Percentiles rank a stretch among this genome's conserved stretches.
These are phyloP conservation scores for Panopea generosa DNA, from an alignment of 2,888 invertebrate genomes.

Conservation along the genomic window DNA sequence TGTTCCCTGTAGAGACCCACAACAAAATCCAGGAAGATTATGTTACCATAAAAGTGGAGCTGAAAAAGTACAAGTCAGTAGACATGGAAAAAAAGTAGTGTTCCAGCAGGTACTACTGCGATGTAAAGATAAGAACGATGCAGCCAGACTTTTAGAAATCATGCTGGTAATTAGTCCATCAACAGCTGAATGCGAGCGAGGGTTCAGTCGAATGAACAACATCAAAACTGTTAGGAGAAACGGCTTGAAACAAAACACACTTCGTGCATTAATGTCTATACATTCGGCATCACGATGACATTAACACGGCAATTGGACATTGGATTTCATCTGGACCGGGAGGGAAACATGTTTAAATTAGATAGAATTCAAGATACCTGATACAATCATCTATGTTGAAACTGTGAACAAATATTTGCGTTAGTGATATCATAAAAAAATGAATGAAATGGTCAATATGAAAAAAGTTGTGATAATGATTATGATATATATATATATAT, in stretches of 20 bases:
- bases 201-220: constrained; percentile 8
- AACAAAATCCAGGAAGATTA: not conserved
- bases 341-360: no score
- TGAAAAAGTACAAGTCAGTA: not conserved
- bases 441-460: no score
- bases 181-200: constrained; percentile 9
- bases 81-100: not conserved
- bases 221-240: constrained; percentile 5
- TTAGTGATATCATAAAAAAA: no score
- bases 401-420: no score
- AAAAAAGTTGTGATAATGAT: no score
- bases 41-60: not conserved
- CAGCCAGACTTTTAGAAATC: not conserved
- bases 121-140: not conserved
- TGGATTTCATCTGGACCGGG: not conserved
- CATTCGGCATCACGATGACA: not conserved
- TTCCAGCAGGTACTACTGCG: not conserved
- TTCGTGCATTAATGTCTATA: not conserved
- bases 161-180: constrained; percentile 9
- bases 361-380: no score
- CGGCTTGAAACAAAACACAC: constrained; percentile 4
- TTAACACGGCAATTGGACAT: constrained; percentile 1
- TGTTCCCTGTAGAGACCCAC: not conserved
- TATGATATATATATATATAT: no score
- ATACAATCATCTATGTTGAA: no score